Conservation (phyloP, 2,113 vertebrate species). For the Antechinus stuartii region DNA sequence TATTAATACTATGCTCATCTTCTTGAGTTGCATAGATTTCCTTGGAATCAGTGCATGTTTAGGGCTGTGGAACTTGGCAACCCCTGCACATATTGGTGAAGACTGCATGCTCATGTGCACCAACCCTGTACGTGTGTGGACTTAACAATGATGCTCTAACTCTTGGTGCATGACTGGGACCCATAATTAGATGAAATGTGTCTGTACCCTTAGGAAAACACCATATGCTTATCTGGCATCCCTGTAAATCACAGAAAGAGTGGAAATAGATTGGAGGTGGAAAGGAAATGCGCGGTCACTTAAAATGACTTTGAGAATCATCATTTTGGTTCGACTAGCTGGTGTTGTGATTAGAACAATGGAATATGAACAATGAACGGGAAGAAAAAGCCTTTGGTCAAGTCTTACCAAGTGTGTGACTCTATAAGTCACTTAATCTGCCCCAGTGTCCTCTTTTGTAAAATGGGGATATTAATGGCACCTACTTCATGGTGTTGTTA, state of each 20-base stretch:
- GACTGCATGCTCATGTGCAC: not conserved
- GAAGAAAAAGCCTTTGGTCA: not conserved
- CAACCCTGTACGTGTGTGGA: not conserved
- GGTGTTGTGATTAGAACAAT: not conserved
- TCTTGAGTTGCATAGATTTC: not conserved
- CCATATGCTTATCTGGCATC: not conserved
- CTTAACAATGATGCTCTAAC: not conserved
- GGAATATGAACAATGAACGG: not conserved
- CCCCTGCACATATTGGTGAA: not conserved
- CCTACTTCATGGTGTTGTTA: not conserved
- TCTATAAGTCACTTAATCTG: conserved; percentile 19
- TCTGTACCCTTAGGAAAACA: not conserved
- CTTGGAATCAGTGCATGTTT: not conserved
- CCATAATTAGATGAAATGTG: not conserved
- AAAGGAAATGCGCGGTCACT: not conserved
- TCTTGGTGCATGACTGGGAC: not conserved
- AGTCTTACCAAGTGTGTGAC: not conserved
- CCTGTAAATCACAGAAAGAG: not conserved
- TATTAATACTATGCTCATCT: not conserved
- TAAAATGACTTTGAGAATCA: not conserved
- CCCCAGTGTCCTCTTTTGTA: not conserved
- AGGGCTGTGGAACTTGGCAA: not conserved
- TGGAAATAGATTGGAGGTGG: not conserved
- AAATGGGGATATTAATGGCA: not conserved
- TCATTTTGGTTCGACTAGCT: not conserved